These are phyloP conservation scores for Kryphioiulus occultus DNA, from an alignment of 2,888 invertebrate species.

Conservation along the genomic window DNA sequence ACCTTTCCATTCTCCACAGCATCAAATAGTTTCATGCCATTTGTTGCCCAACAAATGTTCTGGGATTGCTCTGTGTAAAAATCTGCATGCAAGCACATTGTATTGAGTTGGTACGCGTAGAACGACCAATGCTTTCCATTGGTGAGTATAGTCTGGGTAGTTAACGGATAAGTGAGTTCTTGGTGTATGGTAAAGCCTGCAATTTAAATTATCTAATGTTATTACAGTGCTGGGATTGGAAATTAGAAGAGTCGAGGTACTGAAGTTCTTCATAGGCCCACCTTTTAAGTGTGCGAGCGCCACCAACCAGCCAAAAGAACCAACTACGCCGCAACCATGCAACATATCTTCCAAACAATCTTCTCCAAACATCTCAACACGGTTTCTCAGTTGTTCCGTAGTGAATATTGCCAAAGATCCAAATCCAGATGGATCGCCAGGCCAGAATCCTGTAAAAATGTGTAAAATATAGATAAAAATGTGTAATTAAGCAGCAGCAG, in stretches of 20 bases:
- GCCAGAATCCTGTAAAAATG: constrained; percentile 71
- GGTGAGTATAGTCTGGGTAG: constrained; percentile 86
- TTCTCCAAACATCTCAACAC: constrained; percentile 42
- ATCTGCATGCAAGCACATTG: constrained; percentile 60
- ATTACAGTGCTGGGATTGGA: not conserved
- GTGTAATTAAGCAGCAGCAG: too few relatives aligned
- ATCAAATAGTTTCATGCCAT: constrained; percentile 77
- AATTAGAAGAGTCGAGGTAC: constrained; percentile 37
- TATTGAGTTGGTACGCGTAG: constrained; percentile 92
- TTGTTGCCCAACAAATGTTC: constrained; percentile 82
- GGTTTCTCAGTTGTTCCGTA: constrained; percentile 68
- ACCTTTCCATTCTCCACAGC: constrained; percentile 65
- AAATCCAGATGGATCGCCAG: constrained; percentile 79
- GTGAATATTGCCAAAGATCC: constrained; percentile 79
- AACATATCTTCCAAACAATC: constrained; percentile 68
- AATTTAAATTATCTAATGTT: constrained; percentile 45
- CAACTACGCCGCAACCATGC: constrained; percentile 77
- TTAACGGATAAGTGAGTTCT: constrained; percentile 89
- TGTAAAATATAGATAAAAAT: too few relatives aligned
- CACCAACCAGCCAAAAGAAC: constrained; percentile 81
- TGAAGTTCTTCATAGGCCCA: constrained; percentile 57
- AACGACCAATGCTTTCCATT: constrained; percentile 88
- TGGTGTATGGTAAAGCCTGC: constrained; percentile 85
- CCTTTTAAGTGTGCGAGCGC: constrained; percentile 82
- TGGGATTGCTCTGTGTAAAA: constrained; percentile 69